Percentiles rank a stretch among this genome's conserved stretches.
Evolutionary conservation across 2,797 vertebrate genomes (phyloP).

Genomic region (Lerista edwardsae): DNA sequence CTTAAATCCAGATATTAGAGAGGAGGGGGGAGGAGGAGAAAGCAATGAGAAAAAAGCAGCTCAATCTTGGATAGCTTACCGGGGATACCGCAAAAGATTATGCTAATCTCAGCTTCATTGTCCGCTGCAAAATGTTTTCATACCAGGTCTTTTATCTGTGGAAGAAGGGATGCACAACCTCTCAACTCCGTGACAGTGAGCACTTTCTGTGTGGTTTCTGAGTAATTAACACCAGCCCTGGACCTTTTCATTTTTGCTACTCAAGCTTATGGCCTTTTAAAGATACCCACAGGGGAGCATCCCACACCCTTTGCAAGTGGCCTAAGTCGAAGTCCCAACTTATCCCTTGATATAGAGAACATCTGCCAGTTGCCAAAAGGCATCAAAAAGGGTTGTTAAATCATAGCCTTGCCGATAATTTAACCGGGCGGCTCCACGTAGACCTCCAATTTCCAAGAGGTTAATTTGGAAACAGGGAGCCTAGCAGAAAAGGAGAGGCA

Average conservation of each 20-base stretch:
- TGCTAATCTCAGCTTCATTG: constrained; percentile 98
- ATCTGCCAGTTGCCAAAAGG: constrained; percentile 92
- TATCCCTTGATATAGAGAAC: constrained; percentile 88
- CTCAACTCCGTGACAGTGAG: constrained; percentile 97
- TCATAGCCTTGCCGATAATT: constrained; percentile 77
- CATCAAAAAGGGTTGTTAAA: constrained; percentile 89
- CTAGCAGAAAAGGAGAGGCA: constrained; percentile 3
- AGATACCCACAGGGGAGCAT: constrained; percentile 94
- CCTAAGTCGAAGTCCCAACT: constrained; percentile 87
- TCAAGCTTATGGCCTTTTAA: constrained; percentile 99
- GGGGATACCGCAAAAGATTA: constrained; percentile 99
- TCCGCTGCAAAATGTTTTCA: constrained; percentile 99
- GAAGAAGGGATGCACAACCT: constrained; percentile 98
- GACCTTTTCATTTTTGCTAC: constrained; percentile 98
- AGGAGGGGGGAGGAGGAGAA: constrained; percentile 54
- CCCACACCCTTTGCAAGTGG: constrained; percentile 87
- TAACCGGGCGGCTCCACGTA: constrained; percentile 58
- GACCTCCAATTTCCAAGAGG: constrained; percentile 57
- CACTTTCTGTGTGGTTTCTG: constrained; percentile 99
- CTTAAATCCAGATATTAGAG: constrained; percentile 92
- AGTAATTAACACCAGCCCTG: constrained; percentile 99
- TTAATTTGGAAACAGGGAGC: constrained; percentile 54
- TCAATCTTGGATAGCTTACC: constrained; percentile 96
- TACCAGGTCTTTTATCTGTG: constrained; percentile 99
- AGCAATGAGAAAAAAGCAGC: constrained; percentile 86